Base-by-base conservation (phyloP, 2,113 vertebrate species). In the Chrysochloris asiatica region DNA sequence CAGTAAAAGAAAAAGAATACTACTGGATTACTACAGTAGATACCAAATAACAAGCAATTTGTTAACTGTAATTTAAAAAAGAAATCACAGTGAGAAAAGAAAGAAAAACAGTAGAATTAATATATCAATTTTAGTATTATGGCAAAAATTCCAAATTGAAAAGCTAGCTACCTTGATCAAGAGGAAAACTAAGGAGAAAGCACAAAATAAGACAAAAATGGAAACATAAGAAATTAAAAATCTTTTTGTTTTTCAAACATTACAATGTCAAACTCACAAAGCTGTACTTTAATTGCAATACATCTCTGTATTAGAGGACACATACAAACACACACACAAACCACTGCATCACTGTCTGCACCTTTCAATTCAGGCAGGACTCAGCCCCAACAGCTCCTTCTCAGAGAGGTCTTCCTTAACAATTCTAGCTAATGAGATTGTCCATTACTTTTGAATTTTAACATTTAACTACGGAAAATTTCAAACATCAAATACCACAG, bases 241-340 rank as follows among this genome's bases (percentile, higher is more conserved):
- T 36, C 63, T 89, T 83, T 86, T 67, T 67, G 56, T 33, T 7
- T n/a, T 91, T 73, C 17, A 41, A 91, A 78, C 38, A 81, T 28
- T 88, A 30, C 38, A 78, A 91, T 21, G 52, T 79, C 30, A 63
- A 73, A n/a, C 41, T 1, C 48, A 94, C 41, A 88, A 88, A 67
- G 16, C 1, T 72, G 12, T 10, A 91, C 21, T n/a, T n/a, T n/a
- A 56, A 16, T 54, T 63, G 52, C 13, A 36, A 82, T n/a, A 77
- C 19, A 83, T 26, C 76, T 81, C 67, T 61, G 43, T 76, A 86
- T 41, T 48, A 83, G 12, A 90, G 86, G 26, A 69, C 5, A 56
- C 28, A 86, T 30, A 63, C 4, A 48, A 6, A 33, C 36, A 36
- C 7, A 21, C 4, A 24, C 19, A 12, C 50, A 86, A n/a, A 2